A percentile compares a stretch with the other conserved stretches of the same genome.
Evolutionary conservation across 1,140 invertebrate genomes (phyloP).

Genomic region (Zaprionus vittiger): DNA sequence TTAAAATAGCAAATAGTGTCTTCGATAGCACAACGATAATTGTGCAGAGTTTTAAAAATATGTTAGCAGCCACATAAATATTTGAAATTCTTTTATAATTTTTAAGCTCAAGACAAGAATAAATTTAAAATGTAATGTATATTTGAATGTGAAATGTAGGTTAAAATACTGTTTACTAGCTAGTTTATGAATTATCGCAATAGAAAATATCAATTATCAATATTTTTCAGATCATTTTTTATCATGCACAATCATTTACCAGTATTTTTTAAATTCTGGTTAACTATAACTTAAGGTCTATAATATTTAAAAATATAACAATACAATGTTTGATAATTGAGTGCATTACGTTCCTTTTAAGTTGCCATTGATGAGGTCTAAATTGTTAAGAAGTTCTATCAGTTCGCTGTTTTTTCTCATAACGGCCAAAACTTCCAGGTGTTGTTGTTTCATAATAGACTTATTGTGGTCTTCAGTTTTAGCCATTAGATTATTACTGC

Average conservation of each 20-base stretch:
- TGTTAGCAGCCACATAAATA: too few relatives aligned
- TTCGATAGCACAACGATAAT: not conserved
- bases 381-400: constrained; percentile 57
- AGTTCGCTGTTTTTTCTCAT: constrained; percentile 66
- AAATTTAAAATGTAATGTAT: too few relatives aligned
- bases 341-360: constrained; percentile 32
- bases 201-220: not conserved
- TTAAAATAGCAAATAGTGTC: not conserved
- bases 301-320: not conserved
- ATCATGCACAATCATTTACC: not conserved
- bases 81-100: too few relatives aligned
- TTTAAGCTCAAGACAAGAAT: too few relatives aligned
- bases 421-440: constrained; percentile 68
- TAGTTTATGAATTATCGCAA: too few relatives aligned
- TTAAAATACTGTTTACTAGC: too few relatives aligned
- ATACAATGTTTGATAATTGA: constrained; percentile 7
- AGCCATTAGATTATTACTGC: constrained; percentile 73
- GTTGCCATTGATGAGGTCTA: constrained; percentile 49
- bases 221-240: not conserved
- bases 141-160: too few relatives aligned
- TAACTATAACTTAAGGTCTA: not conserved
- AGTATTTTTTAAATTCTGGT: not conserved
- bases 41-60: not conserved
- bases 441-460: constrained; percentile 70
- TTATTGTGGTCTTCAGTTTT: constrained; percentile 77